Base-by-base conservation (phyloP, 2,797 vertebrate species). In the Craterocephalus amniculus region DNA sequence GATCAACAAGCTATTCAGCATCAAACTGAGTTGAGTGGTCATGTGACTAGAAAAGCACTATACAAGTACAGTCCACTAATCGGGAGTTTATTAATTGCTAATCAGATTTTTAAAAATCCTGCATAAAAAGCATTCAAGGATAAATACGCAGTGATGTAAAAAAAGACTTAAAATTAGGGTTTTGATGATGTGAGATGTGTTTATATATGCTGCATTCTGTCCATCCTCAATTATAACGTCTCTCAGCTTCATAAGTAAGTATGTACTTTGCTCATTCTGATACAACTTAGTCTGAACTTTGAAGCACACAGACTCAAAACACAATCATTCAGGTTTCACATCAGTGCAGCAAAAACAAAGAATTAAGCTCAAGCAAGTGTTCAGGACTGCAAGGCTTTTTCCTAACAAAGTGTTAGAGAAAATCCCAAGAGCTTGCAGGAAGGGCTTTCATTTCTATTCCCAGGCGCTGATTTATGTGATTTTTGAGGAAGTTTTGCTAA, bases 391-490 rank as follows among this genome's bases (percentile, higher is more conserved):
- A 72, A 43, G 80, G 83, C 64, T 87, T 84, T 70, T 87, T 81
- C 61, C 27, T 79, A 68, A 80, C 72, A 48, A 75, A 62, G 65
- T 38, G 64, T 29, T 18, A 49, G 63, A 56, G 70, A 70, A 55
- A 82, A 74, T 83, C 88, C 83, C 83, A 80, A 79, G 85, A 86
- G 86, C 83, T 85, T 64, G 52, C 78, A 93, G 93, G 92, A 91
- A 92, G 88, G 92, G 92, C 91, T 92, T 92, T 95, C 94, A 96
- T 96, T 95, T 95, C 92, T 93, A 91, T 91, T 93, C 94, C 92
- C 88, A 74, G 84, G 90, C 89, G 92, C 94, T 95, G 94, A 96
- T 96, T 96, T 96, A 95, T 96, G 96, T 95, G 94, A 95, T 96
- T 96, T 91, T 31, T 20, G 87, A 90, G 92, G 87, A 96, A 95